Conservation (phyloP, 2,113 vertebrate species). For the Pseudois nayaur region DNA sequence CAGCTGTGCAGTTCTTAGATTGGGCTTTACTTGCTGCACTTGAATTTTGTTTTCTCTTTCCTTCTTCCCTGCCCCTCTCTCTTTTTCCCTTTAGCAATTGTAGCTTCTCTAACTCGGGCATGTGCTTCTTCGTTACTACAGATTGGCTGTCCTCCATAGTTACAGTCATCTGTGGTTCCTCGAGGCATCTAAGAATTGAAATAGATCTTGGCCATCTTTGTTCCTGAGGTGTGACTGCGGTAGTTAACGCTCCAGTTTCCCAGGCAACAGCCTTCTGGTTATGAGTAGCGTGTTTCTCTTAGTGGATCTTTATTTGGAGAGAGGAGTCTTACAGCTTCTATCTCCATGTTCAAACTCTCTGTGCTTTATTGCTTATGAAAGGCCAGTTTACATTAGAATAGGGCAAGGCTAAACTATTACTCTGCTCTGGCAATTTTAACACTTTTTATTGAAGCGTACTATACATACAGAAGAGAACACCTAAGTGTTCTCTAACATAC, state of each 20-base stretch:
- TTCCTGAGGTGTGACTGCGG: conserved; percentile 42
- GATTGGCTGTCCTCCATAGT: conserved; percentile 59
- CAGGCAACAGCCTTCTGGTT: background rate
- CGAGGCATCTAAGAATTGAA: conserved; percentile 53
- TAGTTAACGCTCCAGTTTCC: conserved; percentile 58
- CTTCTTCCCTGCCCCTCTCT: background rate
- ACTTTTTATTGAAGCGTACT: background rate
- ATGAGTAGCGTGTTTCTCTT: background rate
- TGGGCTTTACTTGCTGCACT: background rate
- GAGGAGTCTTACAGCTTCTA: background rate
- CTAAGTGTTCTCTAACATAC: background rate
- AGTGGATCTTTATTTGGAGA: conserved; percentile 19
- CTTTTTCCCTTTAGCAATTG: background rate
- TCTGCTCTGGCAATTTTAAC: background rate
- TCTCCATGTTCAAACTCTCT: conserved; percentile 1
- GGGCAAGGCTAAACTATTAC: background rate
- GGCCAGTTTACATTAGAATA: background rate
- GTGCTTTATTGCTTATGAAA: conserved; percentile 24
- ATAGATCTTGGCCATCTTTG: conserved; percentile 60
- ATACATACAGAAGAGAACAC: background rate
- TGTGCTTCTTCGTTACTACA: conserved; percentile 32
- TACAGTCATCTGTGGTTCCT: conserved; percentile 57
- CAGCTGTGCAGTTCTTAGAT: background rate
- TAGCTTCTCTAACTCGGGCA: conserved; percentile 42
- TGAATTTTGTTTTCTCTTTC: background rate